A percentile compares a stretch with the other conserved stretches of the same genome.
These are phyloP conservation scores for Sylvilagus floridanus DNA, from an alignment of 2,797 vertebrate species.

Conservation along the genomic window DNA sequence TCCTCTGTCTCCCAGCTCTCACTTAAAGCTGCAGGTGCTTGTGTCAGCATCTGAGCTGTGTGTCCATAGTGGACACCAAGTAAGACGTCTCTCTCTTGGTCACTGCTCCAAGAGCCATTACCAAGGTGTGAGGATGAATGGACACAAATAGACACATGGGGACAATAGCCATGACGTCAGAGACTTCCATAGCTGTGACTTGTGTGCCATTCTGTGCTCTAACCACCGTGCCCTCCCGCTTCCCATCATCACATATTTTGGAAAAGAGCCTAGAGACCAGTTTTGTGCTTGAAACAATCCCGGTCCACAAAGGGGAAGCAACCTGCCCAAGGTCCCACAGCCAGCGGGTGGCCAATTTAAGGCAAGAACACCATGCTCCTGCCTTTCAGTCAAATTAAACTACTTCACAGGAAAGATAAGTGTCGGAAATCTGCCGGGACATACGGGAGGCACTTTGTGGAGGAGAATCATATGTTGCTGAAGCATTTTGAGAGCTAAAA, in stretches of 20 bases:
- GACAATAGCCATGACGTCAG: not conserved
- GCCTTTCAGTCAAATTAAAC: constrained; percentile 55
- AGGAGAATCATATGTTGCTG: constrained; percentile 77
- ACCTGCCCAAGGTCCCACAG: not conserved
- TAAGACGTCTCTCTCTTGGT: not conserved
- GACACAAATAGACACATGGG: not conserved
- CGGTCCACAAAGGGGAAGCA: not conserved
- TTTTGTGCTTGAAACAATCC: not conserved
- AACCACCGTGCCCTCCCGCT: not conserved
- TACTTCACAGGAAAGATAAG: constrained; percentile 65
- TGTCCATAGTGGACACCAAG: not conserved
- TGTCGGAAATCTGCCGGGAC: constrained; percentile 68
- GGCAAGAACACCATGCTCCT: not conserved
- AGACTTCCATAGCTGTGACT: rapidly evolving
- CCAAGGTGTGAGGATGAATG: not conserved
- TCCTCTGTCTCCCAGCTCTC: not conserved
- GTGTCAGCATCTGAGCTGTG: not conserved
- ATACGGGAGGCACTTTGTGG: constrained; percentile 77
- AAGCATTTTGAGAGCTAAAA: constrained; percentile 78
- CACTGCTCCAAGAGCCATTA: not conserved
- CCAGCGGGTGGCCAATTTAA: not conserved
- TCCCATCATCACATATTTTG: not conserved
- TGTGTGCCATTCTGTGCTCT: not conserved
- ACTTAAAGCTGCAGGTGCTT: rapidly evolving
- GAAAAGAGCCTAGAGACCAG: not conserved